These are phyloP conservation scores for Cynopterus sphinx DNA, from an alignment of 2,797 vertebrate genomes.

Conservation along the genomic window DNA sequence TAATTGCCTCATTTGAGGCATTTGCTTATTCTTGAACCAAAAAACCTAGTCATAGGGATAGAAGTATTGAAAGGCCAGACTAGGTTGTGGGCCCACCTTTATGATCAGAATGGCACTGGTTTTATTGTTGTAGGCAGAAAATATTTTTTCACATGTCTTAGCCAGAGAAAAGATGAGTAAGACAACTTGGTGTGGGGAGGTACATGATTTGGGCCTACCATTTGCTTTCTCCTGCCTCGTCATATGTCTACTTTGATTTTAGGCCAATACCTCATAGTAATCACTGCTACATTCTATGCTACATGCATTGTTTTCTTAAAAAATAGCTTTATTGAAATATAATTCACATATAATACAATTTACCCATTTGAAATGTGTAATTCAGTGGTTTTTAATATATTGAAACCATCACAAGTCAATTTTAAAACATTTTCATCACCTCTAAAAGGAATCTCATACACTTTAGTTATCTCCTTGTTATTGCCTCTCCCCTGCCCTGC, in stretches of 20 bases:
- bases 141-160: neutral
- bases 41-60: neutral
- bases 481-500: neutral
- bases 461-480: neutral
- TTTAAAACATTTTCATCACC: neutral
- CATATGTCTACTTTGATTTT: neutral
- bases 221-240: neutral
- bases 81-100: neutral
- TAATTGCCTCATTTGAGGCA: neutral
- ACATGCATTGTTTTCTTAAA: neutral
- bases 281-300: neutral
- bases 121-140: neutral
- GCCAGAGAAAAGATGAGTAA: neutral
- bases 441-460: neutral
- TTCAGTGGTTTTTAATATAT: neutral
- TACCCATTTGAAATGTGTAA: neutral
- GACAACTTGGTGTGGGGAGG: neutral
- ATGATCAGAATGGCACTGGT: neutral
- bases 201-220: neutral
- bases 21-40: neutral
- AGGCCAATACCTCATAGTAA: neutral
- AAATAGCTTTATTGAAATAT: neutral
- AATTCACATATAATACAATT: neutral
- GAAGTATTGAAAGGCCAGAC: neutral
- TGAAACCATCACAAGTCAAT: neutral